phyloP scores from a whole-genome alignment of 2,797 vertebrate species.

The Taeniopygia guttata region DNA sequence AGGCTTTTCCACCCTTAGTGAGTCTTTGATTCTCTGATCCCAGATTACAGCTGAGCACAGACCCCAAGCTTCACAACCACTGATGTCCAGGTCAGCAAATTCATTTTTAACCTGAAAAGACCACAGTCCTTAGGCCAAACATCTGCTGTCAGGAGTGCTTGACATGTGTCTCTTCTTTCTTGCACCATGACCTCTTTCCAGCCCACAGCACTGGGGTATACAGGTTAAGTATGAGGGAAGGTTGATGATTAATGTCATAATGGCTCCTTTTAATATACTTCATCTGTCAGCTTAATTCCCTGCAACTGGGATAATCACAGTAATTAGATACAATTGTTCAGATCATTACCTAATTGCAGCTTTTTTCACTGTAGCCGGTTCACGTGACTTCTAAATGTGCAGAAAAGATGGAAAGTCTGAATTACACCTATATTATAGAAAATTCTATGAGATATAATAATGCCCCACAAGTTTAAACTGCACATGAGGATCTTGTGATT shows the following conservation, averaged over 20 bases:
- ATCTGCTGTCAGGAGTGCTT: neutral
- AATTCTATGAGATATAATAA: neutral
- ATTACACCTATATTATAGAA: neutral
- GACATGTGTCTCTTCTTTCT: neutral
- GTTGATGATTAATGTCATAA: neutral
- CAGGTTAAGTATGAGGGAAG: neutral
- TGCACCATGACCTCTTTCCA: neutral
- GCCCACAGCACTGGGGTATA: neutral
- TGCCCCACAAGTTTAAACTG: neutral
- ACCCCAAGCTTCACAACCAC: neutral
- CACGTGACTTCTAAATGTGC: neutral
- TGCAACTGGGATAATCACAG: conserved; percentile 21
- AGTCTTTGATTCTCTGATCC: neutral
- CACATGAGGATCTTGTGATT: neutral
- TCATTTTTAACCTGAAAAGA: neutral
- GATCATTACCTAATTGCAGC: conserved; percentile 1
- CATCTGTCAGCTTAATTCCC: conserved; percentile 34
- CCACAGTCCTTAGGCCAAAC: neutral
- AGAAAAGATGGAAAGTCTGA: neutral
- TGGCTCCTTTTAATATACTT: conserved; percentile 7
- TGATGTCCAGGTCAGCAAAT: neutral
- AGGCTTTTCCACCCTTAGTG: neutral
- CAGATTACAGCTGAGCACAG: neutral
- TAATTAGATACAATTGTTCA: conserved; percentile 42
- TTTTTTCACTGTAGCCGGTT: neutral